Percentiles rank a stretch among this genome's conserved stretches.
These are phyloP conservation scores for Tenthredo distinguenda DNA, from an alignment of 2,888 invertebrate species.

Conservation along the genomic window DNA sequence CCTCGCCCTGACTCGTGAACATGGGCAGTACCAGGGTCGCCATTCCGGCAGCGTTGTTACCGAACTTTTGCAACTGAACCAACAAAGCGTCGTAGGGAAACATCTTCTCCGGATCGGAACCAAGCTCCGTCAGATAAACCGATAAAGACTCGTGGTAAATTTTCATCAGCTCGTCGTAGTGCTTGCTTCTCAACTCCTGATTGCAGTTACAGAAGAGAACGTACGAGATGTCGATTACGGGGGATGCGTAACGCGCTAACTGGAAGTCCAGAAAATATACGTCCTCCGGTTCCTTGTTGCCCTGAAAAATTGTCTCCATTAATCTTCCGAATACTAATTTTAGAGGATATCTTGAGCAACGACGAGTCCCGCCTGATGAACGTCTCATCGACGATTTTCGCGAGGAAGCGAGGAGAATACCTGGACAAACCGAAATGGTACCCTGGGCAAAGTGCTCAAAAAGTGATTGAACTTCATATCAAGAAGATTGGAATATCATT, in stretches of 20 bases:
- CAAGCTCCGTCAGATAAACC: constrained; percentile 61
- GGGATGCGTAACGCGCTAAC: constrained; percentile 62
- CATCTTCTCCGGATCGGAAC: constrained; percentile 63
- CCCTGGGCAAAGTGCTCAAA: not conserved
- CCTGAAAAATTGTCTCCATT: constrained; percentile 50
- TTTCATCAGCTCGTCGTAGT: constrained; percentile 67
- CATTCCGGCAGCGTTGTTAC: constrained; percentile 65
- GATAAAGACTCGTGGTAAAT: constrained; percentile 70
- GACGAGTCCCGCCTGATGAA: not conserved
- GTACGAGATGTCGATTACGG: constrained; percentile 71
- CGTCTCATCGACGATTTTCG: not conserved
- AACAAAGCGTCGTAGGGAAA: constrained; percentile 68
- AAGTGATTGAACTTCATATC: not conserved
- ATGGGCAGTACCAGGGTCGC: constrained; percentile 64
- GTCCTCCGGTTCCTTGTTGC: constrained; percentile 56
- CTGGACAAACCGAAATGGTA: not conserved
- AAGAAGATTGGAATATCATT: not conserved
- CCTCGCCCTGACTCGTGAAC: constrained; percentile 63
- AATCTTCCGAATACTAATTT: not conserved
- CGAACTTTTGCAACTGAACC: constrained; percentile 67
- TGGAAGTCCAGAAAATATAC: constrained; percentile 63
- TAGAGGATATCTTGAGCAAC: not conserved
- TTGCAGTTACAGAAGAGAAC: constrained; percentile 70
- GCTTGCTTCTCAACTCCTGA: constrained; percentile 64
- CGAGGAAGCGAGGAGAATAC: no score